Base-by-base conservation (phyloP, 2,113 vertebrate genomes). In the Melanerpes formicivorus region DNA sequence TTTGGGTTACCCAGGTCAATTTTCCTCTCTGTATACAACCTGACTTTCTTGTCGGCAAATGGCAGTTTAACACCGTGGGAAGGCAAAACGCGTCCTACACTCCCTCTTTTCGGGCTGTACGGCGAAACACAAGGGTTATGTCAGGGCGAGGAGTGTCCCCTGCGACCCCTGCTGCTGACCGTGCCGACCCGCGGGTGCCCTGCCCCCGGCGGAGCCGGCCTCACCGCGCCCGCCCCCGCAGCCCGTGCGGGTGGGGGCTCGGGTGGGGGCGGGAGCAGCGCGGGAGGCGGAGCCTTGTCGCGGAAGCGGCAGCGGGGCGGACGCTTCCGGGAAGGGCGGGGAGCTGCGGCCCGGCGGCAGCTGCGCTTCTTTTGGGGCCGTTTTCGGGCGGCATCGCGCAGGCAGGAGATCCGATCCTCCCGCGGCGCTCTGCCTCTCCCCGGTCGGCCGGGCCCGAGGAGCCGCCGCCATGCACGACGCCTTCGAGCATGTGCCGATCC, bases 401-500 rank as follows among this genome's bases (percentile, higher is more conserved):
- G 48, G 13, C 37, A 4, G 32, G 66, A 7, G 27, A 21, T 11
- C 30, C 4, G 22, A 44, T 17, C 23, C 3, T 46, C 40, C 40
- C 8, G n/a, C 21, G 16, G 19, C 8, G 9, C 14, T 64, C 13
- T 17, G 17, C 25, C 3, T 22, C 12, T n/a, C 2, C 14, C 8
- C 22, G 48, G 40, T n/a, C 27, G 8, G 63, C 42, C 18, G 14
- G 48, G 42, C 7, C 29, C 7, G 18, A 42, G 70, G 42, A 73
- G 71, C 48, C 4, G 72, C 69, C 96, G 96, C 91, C 84, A 99
- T 99, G 99, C 99, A 99, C 67, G 99, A 99, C 98, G 99, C 99
- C 6, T 99, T 99, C 74, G 99, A 99, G 91, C 96, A 98, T 9
- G 98, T 99, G 46, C 98, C 98, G 34, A 99, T 99, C 85, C 80